phyloP scores from a whole-genome alignment of 2,113 vertebrate species.

The Tragulus kanchil region DNA sequence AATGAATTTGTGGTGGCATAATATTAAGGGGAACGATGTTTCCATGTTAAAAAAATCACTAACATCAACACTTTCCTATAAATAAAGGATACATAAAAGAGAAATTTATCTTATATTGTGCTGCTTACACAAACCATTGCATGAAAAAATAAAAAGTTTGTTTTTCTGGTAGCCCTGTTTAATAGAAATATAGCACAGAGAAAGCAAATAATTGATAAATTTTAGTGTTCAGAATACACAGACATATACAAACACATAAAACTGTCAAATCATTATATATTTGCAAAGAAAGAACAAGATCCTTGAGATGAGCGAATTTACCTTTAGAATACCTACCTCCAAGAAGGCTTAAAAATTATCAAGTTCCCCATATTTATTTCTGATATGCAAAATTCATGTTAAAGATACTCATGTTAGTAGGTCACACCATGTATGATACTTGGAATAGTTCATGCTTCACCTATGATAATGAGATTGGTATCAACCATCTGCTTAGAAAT shows the following conservation, averaged over 20 bases:
- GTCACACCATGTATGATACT: neutral
- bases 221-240: neutral
- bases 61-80: neutral
- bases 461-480: neutral
- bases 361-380: neutral
- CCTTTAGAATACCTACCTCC: neutral
- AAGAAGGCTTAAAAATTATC: neutral
- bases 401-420: neutral
- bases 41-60: conserved; percentile 36
- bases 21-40: conserved; percentile 2
- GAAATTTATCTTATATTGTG: neutral
- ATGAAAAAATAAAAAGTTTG: neutral
- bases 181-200: conserved; percentile 6
- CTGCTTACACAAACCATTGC: neutral
- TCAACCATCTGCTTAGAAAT: neutral
- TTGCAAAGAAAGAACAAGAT: neutral
- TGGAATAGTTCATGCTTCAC: neutral
- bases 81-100: conserved; percentile 55
- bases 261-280: neutral
- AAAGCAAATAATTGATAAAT: neutral
- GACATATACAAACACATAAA: neutral
- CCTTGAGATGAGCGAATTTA: neutral
- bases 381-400: neutral
- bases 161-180: neutral
- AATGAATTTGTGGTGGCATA: conserved; percentile 57